A percentile compares a stretch with the other conserved stretches of the same genome.
phyloP scores from a whole-genome alignment of 2,113 vertebrate genomes.

The Bothrops jararaca region DNA sequence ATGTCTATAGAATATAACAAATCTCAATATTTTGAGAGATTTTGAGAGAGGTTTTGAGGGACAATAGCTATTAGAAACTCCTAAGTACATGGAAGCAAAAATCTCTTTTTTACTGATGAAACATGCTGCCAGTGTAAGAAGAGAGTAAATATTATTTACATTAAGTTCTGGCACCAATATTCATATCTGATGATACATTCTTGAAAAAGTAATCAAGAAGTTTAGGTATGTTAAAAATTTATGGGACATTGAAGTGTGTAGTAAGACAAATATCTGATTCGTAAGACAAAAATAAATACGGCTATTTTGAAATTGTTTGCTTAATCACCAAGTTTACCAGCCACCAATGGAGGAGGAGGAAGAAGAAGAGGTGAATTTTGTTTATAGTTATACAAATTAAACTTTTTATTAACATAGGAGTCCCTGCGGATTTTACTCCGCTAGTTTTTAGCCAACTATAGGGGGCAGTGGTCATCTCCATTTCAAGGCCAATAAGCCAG shows the following conservation, averaged over 20 bases:
- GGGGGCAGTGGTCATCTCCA: neutral
- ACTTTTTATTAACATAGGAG: neutral
- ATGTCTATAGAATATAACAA: neutral
- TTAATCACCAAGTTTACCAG: fast-evolving
- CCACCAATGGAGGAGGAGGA: neutral
- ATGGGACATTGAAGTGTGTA: fast-evolving
- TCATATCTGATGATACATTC: neutral
- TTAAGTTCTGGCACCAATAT: neutral
- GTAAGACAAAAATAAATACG: neutral
- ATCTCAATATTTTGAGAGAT: neutral
- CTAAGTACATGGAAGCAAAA: neutral
- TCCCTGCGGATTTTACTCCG: neutral
- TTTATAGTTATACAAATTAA: neutral
- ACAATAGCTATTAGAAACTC: neutral
- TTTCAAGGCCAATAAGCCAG: neutral
- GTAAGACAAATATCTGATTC: neutral
- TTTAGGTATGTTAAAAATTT: slow-evolving; percentile 3
- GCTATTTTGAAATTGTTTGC: fast-evolving
- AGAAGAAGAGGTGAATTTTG: neutral
- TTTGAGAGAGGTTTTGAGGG: neutral
- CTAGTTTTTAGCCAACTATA: neutral
- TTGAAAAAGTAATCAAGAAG: slow-evolving; percentile 12
- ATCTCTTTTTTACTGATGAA: neutral
- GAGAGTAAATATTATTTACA: neutral
- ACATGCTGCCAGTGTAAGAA: neutral